phyloP scores from a whole-genome alignment of 2,888 invertebrate species.

The Tachina grossa region DNA sequence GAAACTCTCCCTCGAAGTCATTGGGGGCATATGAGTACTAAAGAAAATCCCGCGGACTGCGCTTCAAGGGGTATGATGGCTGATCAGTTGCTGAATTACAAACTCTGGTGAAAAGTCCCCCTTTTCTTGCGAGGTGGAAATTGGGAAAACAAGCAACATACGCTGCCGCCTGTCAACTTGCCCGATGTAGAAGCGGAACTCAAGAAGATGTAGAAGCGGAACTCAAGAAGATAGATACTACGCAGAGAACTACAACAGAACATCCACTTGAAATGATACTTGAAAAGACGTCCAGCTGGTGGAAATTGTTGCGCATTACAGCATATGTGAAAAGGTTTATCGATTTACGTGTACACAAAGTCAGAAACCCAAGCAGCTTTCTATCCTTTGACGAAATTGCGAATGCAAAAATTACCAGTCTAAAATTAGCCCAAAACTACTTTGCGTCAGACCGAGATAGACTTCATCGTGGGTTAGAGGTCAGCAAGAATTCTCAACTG shows the following conservation, averaged over 20 bases:
- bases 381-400: conserved; percentile 37
- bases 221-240: no score
- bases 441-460: conserved; percentile 20
- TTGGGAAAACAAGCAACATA: no score
- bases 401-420: background rate
- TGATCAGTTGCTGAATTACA: background rate
- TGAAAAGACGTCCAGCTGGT: conserved; percentile 36
- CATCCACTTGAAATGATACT: no score
- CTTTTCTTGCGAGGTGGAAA: conserved; percentile 7
- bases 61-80: conserved; percentile 29
- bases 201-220: no score
- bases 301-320: conserved; percentile 31
- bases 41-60: conserved; percentile 48
- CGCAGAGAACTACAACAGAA: background rate
- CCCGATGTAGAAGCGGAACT: conserved; percentile 5
- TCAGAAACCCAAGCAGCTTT: background rate
- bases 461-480: no score
- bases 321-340: conserved; percentile 57
- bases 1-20: background rate
- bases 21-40: conserved; percentile 16
- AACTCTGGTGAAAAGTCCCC: conserved; percentile 44
- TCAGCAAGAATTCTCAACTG: conserved; percentile 18
- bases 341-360: background rate
- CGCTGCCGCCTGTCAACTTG: background rate
- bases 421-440: conserved; percentile 23